Evolutionary conservation across 2,113 vertebrate genomes (phyloP), one percentile per base, ranked within the genome.

Genomic region (Hypocryptadius cinnamomeus): DNA sequence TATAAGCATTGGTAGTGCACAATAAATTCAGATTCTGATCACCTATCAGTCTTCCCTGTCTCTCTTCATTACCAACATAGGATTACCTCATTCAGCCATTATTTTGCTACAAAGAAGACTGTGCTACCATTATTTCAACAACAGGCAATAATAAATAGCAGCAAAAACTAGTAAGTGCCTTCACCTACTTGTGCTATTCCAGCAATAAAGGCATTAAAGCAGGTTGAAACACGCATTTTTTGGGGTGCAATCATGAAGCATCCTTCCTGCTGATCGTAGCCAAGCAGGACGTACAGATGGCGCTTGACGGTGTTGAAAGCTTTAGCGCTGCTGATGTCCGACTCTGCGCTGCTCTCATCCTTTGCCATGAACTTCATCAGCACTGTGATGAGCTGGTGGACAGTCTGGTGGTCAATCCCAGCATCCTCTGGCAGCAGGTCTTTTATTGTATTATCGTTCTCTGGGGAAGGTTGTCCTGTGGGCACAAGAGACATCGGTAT

Each of bases 281-380:
- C 99, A 23, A 99, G 98, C 87, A 99, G 95, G 72, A 99, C 99
- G 0, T 99, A 99, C 37, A 99, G 97, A 89, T 99, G 99, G 37
- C 99, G 97, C 95, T 99, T 99, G 95, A 99, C 99, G 0, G 99
- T 99, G 96, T 99, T 99, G 96, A 99, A 99, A 73, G 99, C 99
- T 96, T 99, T 99, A 30, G 99, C 99, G 0, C 99, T 99, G 97
- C 98, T 98, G 63, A 99, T 99, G 85, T 99, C 99, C 0, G 98
- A 98, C 97, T 99, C 99, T 0, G 99, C 99, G 0, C 99, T 99
- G 97, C 99, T 99, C 95, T 99, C 97, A 27, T 99, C 99, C 96
- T 99, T 99, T 24, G 99, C 98, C 99, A 99, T 99, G 86, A 99
- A 99, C 97, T 99, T 99, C 99, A 99, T 99, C 27, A 99, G 98